phyloP scores from a whole-genome alignment of 2,797 vertebrate genomes.

The Crossoptilon crossoptilon region DNA sequence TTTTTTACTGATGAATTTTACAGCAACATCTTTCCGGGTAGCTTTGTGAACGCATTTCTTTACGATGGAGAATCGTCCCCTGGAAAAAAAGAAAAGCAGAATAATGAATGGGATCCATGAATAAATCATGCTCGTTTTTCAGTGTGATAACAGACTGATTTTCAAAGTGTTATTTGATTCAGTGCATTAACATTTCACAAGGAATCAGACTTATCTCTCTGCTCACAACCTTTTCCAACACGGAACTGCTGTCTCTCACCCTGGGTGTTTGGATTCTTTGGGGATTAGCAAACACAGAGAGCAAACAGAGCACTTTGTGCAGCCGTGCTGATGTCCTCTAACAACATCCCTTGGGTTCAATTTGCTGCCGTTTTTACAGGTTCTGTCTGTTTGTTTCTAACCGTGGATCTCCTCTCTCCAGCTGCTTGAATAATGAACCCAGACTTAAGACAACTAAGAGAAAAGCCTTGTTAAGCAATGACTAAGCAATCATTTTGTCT shows the following conservation, averaged over 20 bases:
- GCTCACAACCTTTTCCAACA: conserved; percentile 41
- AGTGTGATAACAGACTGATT: neutral
- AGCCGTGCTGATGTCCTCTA: conserved; percentile 27
- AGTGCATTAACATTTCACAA: conserved; percentile 48
- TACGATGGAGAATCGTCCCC: conserved; percentile 96
- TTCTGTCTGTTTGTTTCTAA: neutral
- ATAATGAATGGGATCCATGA: conserved; percentile 5
- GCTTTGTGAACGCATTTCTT: conserved; percentile 94
- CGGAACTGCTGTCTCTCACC: neutral
- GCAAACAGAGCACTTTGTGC: conserved; percentile 7
- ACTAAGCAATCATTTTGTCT: neutral
- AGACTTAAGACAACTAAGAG: conserved; percentile 3
- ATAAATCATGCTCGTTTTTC: conserved; percentile 30
- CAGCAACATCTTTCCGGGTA: conserved; percentile 93
- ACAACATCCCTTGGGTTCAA: conserved; percentile 56
- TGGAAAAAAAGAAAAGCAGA: conserved; percentile 55
- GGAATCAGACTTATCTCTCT: conserved; percentile 31
- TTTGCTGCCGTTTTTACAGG: conserved; percentile 26
- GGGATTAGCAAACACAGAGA: conserved; percentile 35
- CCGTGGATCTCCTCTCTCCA: neutral
- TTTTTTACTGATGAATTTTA: conserved; percentile 97
- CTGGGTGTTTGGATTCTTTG: neutral
- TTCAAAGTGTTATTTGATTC: neutral
- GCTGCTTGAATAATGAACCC: neutral
- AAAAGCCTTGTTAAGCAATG: conserved; percentile 7